Evolutionary conservation across 2,113 vertebrate genomes (phyloP).

Genomic region (Rhinolophus sinicus): DNA sequence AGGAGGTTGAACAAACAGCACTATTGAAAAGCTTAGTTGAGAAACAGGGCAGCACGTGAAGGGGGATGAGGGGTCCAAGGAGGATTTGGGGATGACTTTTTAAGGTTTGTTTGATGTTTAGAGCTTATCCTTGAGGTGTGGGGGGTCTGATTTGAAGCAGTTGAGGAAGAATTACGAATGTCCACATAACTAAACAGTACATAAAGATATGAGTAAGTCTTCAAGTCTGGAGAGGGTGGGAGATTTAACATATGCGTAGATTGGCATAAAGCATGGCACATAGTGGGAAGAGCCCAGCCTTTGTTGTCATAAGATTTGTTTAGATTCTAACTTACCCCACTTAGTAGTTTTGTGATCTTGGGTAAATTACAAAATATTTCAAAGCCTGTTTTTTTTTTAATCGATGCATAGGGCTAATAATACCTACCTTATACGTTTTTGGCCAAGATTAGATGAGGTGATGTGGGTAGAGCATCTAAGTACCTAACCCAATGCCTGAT

Average conservation of each 20-base stretch:
- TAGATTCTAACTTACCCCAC: neutral
- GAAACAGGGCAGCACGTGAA: neutral
- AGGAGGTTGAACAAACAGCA: neutral
- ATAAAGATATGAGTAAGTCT: neutral
- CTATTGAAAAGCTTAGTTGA: neutral
- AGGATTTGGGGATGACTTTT: neutral
- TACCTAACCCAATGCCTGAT: neutral
- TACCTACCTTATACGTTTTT: neutral
- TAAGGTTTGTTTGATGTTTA: neutral
- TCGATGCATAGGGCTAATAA: neutral
- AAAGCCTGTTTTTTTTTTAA: neutral
- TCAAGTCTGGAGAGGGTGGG: neutral
- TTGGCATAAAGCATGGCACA: neutral
- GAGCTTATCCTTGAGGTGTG: neutral
- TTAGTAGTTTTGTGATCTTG: neutral
- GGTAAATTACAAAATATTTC: constrained; percentile 29
- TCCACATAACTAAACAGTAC: neutral
- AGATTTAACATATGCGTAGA: neutral
- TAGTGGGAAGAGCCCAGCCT: neutral
- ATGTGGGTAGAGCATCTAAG: neutral
- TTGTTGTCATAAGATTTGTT: neutral
- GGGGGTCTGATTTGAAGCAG: neutral
- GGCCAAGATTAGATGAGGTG: constrained; percentile 1
- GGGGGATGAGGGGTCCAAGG: neutral
- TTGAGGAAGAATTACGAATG: neutral